Conservation (phyloP, 2,797 vertebrate species). For the Micrastur ruficollis region DNA sequence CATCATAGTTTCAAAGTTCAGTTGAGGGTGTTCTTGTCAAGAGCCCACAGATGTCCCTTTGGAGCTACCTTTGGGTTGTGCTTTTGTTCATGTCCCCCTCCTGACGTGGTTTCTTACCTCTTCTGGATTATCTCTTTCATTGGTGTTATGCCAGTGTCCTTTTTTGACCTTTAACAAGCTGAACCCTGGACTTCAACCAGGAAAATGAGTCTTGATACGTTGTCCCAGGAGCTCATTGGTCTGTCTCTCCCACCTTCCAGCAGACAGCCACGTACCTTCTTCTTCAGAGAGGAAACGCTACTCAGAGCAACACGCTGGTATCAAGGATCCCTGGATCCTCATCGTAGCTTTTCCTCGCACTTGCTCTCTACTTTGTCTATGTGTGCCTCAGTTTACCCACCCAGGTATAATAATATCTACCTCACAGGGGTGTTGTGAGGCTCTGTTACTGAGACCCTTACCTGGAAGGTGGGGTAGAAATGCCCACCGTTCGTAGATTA, state of each 20-base stretch:
- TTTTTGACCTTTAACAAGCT: not conserved
- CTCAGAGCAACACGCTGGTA: not conserved
- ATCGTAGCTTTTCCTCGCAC: not conserved
- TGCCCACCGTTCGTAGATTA: not conserved
- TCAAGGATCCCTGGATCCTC: not conserved
- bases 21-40: not conserved
- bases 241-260: not conserved
- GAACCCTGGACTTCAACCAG: not conserved
- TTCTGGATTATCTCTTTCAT: not conserved
- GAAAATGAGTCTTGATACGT: not conserved
- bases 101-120: not conserved
- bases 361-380: not conserved
- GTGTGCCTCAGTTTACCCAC: not conserved
- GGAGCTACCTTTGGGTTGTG: not conserved
- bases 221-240: not conserved
- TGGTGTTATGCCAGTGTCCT: not conserved
- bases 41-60: not conserved
- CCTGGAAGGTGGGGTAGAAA: not conserved
- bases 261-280: not conserved
- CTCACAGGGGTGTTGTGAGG: slow-evolving; percentile 29
- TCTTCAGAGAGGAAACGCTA: not conserved
- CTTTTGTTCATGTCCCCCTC: not conserved
- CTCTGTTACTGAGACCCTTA: not conserved
- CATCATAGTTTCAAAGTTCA: not conserved
- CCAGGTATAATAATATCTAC: slow-evolving; percentile 9